Conservation (phyloP, 1,140 invertebrate genomes). For the Ruditapes philippinarum region DNA sequence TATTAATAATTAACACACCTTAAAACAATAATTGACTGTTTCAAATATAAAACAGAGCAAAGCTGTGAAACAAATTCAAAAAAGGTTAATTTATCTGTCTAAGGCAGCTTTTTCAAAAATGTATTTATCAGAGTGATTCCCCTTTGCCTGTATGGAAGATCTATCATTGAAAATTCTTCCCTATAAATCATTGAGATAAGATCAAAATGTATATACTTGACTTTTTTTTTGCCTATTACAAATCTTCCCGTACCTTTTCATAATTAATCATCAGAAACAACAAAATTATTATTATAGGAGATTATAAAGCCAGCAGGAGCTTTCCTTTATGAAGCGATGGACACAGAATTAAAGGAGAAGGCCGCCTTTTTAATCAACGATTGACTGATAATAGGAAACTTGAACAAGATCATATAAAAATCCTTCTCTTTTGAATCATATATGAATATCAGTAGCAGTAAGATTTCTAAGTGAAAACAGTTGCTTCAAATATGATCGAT, state of each 20-base stretch:
- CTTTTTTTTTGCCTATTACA: conserved; percentile 35
- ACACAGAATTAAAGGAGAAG: conserved; percentile 24
- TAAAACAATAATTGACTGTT: no score
- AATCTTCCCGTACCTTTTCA: conserved; percentile 25
- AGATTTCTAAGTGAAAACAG: conserved; percentile 36
- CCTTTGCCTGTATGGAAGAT: conserved; percentile 6
- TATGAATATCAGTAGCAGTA: background rate
- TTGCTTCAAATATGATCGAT: conserved; percentile 30
- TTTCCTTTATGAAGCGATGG: conserved; percentile 16
- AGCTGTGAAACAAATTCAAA: no score
- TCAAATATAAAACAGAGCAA: no score
- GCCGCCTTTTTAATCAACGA: conserved; percentile 16
- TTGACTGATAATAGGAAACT: conserved; percentile 43
- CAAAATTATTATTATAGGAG: conserved; percentile 37
- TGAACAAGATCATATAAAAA: conserved; percentile 42
- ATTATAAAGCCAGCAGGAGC: conserved; percentile 22
- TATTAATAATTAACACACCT: no score
- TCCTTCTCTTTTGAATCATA: conserved; percentile 39
- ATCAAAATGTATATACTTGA: conserved; percentile 26
- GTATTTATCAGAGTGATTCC: background rate
- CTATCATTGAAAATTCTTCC: background rate
- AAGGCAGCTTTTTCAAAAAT: no score
- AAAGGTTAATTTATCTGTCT: no score
- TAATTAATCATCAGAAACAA: conserved; percentile 12
- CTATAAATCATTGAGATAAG: background rate